These are phyloP conservation scores for Hipposideros armiger DNA, from an alignment of 2,113 vertebrate species.

Conservation along the genomic window DNA sequence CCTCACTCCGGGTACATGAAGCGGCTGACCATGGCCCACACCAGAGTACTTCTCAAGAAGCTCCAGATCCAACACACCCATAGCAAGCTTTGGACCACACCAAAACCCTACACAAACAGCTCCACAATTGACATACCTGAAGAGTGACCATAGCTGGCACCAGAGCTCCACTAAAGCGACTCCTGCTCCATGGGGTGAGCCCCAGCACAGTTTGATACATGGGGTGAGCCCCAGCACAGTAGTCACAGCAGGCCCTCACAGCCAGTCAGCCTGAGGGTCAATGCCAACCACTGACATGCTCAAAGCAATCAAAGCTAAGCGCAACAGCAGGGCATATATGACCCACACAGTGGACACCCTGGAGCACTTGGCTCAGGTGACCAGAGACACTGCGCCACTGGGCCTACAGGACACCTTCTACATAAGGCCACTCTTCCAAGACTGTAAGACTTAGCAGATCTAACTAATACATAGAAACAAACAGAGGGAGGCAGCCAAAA, in stretches of 20 bases:
- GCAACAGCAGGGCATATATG: too few species aligned
- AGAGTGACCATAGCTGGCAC: background rate
- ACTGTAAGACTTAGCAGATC: too few species aligned
- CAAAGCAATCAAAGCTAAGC: background rate
- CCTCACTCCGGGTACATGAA: background rate
- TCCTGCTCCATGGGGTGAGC: background rate
- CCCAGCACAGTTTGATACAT: background rate
- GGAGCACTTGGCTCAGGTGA: background rate
- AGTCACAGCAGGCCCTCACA: background rate
- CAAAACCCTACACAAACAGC: background rate
- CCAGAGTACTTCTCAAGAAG: background rate
- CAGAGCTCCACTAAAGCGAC: background rate
- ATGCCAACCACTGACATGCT: background rate
- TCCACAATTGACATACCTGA: background rate
- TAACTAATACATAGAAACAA: too few species aligned
- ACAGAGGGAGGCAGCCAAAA: too few species aligned
- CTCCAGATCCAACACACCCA: background rate
- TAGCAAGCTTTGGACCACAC: background rate
- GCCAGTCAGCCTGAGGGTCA: background rate
- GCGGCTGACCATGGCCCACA: background rate
- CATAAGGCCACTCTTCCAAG: too few species aligned
- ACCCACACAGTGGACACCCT: background rate
- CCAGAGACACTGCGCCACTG: background rate
- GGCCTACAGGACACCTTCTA: too few species aligned
- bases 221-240: too few species aligned